phyloP scores from a whole-genome alignment of 2,113 vertebrate genomes.

The Caranx melampygus region DNA sequence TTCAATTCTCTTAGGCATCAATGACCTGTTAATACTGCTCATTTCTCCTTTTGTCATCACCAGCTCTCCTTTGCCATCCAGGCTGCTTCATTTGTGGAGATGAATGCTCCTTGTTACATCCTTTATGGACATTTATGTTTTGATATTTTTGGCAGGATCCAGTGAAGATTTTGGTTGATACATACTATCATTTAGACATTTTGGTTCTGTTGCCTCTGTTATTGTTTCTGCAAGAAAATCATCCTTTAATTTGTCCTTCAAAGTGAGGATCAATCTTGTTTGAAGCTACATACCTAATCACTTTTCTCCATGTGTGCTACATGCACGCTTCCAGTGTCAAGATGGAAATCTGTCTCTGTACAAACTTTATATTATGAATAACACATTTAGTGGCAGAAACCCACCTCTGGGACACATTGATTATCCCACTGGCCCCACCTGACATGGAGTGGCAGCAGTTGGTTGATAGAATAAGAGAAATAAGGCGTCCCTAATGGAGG shows the following conservation, averaged over 20 bases:
- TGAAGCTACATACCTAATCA: not conserved
- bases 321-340: not conserved
- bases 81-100: slow-evolving; percentile 6
- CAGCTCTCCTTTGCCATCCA: slow-evolving; percentile 5
- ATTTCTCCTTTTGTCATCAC: slow-evolving; percentile 43
- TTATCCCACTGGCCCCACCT: slow-evolving; percentile 69
- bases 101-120: not conserved
- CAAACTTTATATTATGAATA: slow-evolving; percentile 20
- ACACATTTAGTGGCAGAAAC: slow-evolving; percentile 18
- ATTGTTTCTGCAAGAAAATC: not conserved
- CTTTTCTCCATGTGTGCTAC: not conserved
- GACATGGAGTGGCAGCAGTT: slow-evolving; percentile 74
- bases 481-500: slow-evolving; percentile 82
- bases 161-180: not conserved
- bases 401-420: slow-evolving; percentile 53
- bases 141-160: not conserved
- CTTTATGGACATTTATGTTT: not conserved
- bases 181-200: not conserved
- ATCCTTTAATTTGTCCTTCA: not conserved
- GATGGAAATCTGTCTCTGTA: slow-evolving; percentile 6
- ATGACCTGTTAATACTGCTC: slow-evolving; percentile 52
- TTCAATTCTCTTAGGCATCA: slow-evolving; percentile 50
- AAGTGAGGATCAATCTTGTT: not conserved
- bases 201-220: not conserved
- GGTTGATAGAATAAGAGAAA: slow-evolving; percentile 76